Base-by-base conservation (phyloP, 2,888 invertebrate genomes). In the Dastarcus helophoroides region DNA sequence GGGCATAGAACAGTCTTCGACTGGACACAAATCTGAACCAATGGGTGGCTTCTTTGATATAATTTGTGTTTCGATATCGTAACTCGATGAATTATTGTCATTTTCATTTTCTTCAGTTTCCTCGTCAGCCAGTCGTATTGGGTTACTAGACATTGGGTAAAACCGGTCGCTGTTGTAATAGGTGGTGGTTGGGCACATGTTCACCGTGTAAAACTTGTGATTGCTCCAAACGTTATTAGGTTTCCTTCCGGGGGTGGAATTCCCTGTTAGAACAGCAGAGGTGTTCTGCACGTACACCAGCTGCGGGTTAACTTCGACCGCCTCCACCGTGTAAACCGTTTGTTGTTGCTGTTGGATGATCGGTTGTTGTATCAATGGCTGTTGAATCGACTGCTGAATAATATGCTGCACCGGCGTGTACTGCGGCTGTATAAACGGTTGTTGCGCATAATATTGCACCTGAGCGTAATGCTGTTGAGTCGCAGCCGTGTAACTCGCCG, bases 121-220 rank as follows among this genome's bases (percentile, higher is more conserved):
- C 11, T 14, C 25, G 8, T 37, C 26, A 2, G 45, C 42, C 14
- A 54, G 40, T 15, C 41, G 43, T 22, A 61, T 61, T 0, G 61
- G 57, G 15, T 41, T 40, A 14, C 46, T 36, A 7, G 48, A 54
- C 55, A 60, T 48, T 1, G 61, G 60, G 38, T 52, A 60, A 40
- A 60, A 58, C n/a, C 58, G 35, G 10, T 60, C 54, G 2, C 38
- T 32, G 22, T 55, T 50, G 4, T 42, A 32, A 33, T 54, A 55
- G 13, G 46, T 40, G 2, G 47, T 49, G 8, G 47, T 36, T 2
- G 40, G 30, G 31, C 55, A 55, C 19, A 32, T 37, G 35, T 60
- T 59, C 2, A 59, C 49, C 1, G 56, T 51, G 33, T 53, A 60
- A 41, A 51, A 58, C 25, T 53, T 53, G 7, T 47, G 44, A 25